phyloP scores from a whole-genome alignment of 2,888 invertebrate genomes.

The Melinaea marsaeus region DNA sequence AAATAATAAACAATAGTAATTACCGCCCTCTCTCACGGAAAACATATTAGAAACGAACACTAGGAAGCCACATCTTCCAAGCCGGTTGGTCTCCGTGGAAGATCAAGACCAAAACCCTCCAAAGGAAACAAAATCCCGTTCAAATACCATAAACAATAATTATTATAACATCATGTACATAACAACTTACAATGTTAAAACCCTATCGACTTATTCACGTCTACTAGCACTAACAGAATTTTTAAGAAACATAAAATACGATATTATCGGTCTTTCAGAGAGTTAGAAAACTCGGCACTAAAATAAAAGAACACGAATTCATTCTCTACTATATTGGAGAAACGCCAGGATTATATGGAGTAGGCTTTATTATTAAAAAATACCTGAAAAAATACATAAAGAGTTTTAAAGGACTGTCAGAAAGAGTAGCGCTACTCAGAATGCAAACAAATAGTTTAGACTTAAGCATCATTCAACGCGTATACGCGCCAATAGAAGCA shows the following conservation, averaged over 20 bases:
- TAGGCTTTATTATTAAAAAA: too few relatives aligned
- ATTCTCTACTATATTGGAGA: too few relatives aligned
- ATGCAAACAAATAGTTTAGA: constrained; percentile 18
- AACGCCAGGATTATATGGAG: too few relatives aligned
- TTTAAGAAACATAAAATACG: too few relatives aligned
- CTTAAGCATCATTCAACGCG: too few relatives aligned
- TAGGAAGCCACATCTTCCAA: constrained; percentile 5
- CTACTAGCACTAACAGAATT: constrained; percentile 5
- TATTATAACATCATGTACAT: background rate
- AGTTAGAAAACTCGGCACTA: too few relatives aligned
- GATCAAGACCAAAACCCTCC: background rate
- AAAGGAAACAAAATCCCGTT: background rate
- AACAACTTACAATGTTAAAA: constrained; percentile 10
- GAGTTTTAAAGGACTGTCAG: constrained; percentile 16
- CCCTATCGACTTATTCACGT: constrained; percentile 8
- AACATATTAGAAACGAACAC: constrained; percentile 1
- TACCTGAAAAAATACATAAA: constrained; percentile 17
- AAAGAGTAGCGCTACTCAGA: constrained; percentile 26
- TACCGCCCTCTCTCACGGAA: constrained; percentile 12
- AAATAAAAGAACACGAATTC: too few relatives aligned
- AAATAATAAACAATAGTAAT: constrained; percentile 11
- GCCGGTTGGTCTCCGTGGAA: background rate
- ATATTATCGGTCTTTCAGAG: too few relatives aligned
- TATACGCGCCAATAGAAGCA: too few relatives aligned
- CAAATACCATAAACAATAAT: constrained; percentile 3